phyloP scores from a whole-genome alignment of 2,888 invertebrate genomes.

The Antheraea assamensis region DNA sequence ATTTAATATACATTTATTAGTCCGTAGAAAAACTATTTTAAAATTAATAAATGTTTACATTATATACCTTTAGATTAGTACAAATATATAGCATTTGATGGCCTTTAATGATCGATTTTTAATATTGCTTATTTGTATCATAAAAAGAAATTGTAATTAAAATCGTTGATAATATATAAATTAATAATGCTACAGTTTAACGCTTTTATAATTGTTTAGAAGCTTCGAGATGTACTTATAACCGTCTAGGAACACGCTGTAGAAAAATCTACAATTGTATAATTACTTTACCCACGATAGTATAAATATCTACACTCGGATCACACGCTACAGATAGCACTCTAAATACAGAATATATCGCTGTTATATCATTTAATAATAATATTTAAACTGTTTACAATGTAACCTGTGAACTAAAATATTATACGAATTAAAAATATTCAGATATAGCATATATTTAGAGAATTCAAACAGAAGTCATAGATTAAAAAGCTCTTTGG shows the following conservation, averaged over 20 bases:
- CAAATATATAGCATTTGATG: slow-evolving; percentile 21
- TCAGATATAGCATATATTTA: no score
- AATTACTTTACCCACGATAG: not conserved
- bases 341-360: not conserved
- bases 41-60: not conserved
- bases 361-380: not conserved
- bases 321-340: no score
- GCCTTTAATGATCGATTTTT: slow-evolving; percentile 1
- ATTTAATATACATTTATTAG: not conserved
- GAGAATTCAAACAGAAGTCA: no score
- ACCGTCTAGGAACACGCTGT: not conserved
- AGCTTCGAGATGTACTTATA: slow-evolving; percentile 1
- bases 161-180: not conserved
- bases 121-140: not conserved
- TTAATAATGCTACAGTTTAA: not conserved
- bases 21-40: not conserved
- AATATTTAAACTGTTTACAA: not conserved
- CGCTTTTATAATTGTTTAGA: not conserved
- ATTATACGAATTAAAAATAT: not conserved
- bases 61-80: slow-evolving; percentile 25
- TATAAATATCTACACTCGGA: not conserved
- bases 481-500: no score
- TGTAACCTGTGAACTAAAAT: not conserved
- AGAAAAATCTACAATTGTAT: not conserved
- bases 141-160: not conserved